Evolutionary conservation across 2,113 vertebrate genomes (phyloP), one percentile per base, ranked within the genome.

Genomic region (Plecturocebus donacophilus): DNA sequence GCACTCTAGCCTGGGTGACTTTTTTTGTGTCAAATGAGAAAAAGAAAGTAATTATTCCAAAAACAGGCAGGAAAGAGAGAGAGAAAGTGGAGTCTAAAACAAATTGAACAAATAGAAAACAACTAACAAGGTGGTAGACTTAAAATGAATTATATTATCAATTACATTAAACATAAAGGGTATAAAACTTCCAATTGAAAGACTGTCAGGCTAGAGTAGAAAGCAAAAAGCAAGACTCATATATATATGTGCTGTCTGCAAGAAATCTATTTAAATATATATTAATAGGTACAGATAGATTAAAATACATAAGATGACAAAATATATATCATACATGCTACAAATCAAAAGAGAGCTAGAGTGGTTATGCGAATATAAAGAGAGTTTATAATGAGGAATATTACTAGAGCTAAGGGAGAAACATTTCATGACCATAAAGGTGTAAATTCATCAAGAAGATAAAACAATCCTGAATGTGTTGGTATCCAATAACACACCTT

Each of bases 281-380:
- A 32, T 64, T 64, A 64, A 61, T 25, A 61, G 23, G 23, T 61
- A 77, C 3, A 40, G 3, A 85, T 7, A 64, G 38, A 83, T 83
- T 58, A 75, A 92, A 77, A 93, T 56, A 66, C 42, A 25, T 54
- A 58, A 75, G 56, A 87, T 80, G 92, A 87, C 38, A 93, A 93
- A 94, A 94, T 61, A 70, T 54, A 42, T 35, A 73, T 32, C 40
- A 76, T 56, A 27, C 35, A 68, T 45, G 30, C 20, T 81, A 54
- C 20, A 42, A 87, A 86, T 87, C n/a, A 68, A 77, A 79, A 42
- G 21, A 58, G 58, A 83, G 32, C 9, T 58, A 40, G 13, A 83
- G 52, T 71, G 8, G 27, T 56, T 45, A 71, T 45, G 52, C 14
- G 58, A 71, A 58, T 82, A 82, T 82, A 58, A 70, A 94, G 64